Percentiles rank a stretch among this genome's conserved stretches.
Conservation (phyloP, 2,888 invertebrate genomes). For the Iselma pallidipennis region DNA sequence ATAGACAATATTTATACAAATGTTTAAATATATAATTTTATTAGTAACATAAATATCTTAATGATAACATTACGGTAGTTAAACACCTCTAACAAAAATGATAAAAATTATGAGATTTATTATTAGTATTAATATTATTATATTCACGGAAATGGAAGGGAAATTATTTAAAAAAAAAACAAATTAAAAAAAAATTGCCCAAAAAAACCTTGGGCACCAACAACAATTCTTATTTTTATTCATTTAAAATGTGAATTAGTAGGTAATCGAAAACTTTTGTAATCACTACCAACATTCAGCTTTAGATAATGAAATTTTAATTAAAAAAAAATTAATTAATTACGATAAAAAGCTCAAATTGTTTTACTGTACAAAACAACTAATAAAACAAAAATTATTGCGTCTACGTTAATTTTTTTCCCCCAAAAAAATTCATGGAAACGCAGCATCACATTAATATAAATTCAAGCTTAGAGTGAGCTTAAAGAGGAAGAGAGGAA, state of each 20-base stretch:
- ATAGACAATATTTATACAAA: constrained; percentile 38
- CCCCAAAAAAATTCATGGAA: not conserved
- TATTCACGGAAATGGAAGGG: not conserved
- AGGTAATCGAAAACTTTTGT: constrained; percentile 14
- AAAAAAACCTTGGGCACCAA: constrained; percentile 12
- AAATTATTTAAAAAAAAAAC: not conserved
- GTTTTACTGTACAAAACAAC: constrained; percentile 4
- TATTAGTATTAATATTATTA: not conserved
- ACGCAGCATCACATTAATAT: constrained; percentile 1
- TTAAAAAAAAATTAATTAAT: too few relatives aligned
- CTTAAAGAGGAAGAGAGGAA: not conserved
- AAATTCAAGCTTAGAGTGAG: not conserved
- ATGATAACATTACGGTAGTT: constrained; percentile 24
- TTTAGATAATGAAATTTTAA: not conserved
- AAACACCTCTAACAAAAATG: constrained; percentile 25
- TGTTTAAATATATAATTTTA: constrained; percentile 36
- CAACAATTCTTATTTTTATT: constrained; percentile 6
- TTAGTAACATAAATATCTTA: constrained; percentile 31
- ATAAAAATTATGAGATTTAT: constrained; percentile 11
- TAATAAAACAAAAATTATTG: not conserved
- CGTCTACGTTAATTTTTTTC: not conserved
- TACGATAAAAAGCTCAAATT: too few relatives aligned
- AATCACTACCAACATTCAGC: constrained; percentile 24
- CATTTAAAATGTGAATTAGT: not conserved
- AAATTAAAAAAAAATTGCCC: not conserved